Base-by-base conservation (phyloP, 37 sponge, comb jelly and placozoan genomes). In the Crambe crambe region DNA sequence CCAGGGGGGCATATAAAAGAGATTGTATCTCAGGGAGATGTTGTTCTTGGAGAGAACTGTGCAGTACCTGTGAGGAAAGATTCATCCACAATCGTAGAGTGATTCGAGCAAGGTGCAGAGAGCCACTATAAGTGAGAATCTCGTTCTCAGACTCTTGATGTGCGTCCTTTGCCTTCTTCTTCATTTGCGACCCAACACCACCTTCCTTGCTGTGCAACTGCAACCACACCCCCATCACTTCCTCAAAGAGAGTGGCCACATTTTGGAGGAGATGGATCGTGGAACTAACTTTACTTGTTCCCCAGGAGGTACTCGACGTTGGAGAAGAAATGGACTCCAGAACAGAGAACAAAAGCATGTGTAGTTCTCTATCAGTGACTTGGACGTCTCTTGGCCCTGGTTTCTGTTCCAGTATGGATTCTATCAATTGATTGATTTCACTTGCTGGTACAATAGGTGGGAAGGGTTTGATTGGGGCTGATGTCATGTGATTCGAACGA, bases 21-120 rank as follows among this genome's bases (percentile, higher is more conserved):
- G 77, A 6, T 30, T 72, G 42, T 27, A 80, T 37, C 8, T 88
- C 83, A 1, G 56, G 29, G 31, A 74, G 47, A 59, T 84, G 89
- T 21, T 37, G 70, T 8, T 75, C 40, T 8, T 80, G 34, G 80
- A 74, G 75, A 25, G 57, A 67, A 67, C 72, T 67, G 30, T 44
- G 42, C 12, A 77, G 38, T 0, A 78, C 27, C 67, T 59, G 65
- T 3, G 73, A 29, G 37, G 42, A 63, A 25, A 88, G 56, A 0
- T 30, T 32, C 12, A 82, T n/a, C 88, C 88, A 88, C 41, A 88
- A 18, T 18, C 88, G 59, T 5, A 88, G 78, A 40, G 44, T 43
- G 10, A 69, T 60, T n/a, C 88, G 78, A 42, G 83, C 77, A 34
- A 77, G 39, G 47, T 85, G 51, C 44, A 85, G 34, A 21, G 42